phyloP scores from a whole-genome alignment of 53 echinoderm and acorn worm genomes.

The Holothuria leucospilota region DNA sequence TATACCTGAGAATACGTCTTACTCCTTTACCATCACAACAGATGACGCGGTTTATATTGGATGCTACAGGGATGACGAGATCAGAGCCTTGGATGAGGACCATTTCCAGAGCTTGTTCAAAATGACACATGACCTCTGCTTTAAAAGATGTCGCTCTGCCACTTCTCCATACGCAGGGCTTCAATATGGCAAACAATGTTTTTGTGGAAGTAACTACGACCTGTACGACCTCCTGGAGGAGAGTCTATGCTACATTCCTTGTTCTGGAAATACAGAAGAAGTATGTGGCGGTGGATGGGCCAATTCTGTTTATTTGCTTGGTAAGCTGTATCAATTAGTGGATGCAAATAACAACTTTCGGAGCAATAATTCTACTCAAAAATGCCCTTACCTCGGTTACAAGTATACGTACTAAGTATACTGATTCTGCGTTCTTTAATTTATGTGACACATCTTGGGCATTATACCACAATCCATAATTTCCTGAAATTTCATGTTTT shows the following conservation, averaged over 20 bases:
- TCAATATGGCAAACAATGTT: slow-evolving; percentile 1
- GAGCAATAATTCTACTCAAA: too few relatives aligned
- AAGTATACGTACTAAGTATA: too few relatives aligned
- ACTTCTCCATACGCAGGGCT: slow-evolving; percentile 14
- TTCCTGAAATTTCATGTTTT: too few relatives aligned
- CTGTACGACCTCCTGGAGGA: not conserved
- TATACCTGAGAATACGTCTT: too few relatives aligned
- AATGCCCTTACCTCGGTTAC: too few relatives aligned
- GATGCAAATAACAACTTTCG: not conserved
- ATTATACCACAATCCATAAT: too few relatives aligned
- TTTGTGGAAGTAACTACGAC: slow-evolving; percentile 17
- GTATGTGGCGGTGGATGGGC: slow-evolving; percentile 11
- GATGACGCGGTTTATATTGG: slow-evolving; percentile 11
- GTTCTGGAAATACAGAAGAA: slow-evolving; percentile 9
- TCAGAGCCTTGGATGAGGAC: slow-evolving; percentile 1
- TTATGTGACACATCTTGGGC: too few relatives aligned
- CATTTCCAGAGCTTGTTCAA: not conserved
- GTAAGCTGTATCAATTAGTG: not conserved
- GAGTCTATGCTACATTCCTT: not conserved
- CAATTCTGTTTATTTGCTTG: slow-evolving; percentile 9
- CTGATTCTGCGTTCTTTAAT: too few relatives aligned
- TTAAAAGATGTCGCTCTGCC: not conserved
- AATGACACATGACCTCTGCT: slow-evolving; percentile 16
- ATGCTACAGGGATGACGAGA: not conserved
- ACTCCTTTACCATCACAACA: too few relatives aligned